phyloP scores from a whole-genome alignment of 2,113 vertebrate species.

The Epinephelus lanceolatus region DNA sequence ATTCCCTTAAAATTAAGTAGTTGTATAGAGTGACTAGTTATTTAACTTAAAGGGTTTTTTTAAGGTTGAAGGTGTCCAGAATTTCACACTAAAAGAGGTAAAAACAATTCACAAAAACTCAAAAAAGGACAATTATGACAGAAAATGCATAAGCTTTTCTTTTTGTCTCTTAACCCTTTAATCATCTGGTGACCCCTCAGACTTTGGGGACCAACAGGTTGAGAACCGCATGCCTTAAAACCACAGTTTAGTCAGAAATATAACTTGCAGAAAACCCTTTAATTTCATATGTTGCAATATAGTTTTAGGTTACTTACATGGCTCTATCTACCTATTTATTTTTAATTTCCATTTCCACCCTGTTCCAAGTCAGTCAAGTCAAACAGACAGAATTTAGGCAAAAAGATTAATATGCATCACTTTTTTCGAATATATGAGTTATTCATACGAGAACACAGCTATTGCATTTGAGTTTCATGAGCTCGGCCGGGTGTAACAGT shows the following conservation, averaged over 20 bases:
- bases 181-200: too few species aligned
- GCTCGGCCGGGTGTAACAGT: background rate
- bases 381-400: background rate
- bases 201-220: background rate
- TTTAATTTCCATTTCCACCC: background rate
- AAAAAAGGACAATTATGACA: too few species aligned
- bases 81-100: background rate
- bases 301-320: background rate
- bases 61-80: background rate
- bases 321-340: background rate
- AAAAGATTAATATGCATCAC: background rate
- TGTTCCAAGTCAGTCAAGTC: background rate
- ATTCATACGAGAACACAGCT: background rate
- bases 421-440: background rate
- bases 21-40: too few species aligned
- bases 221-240: background rate
- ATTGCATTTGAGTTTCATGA: background rate
- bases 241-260: background rate
- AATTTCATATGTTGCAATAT: background rate
- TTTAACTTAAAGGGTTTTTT: too few species aligned
- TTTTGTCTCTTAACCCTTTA: too few species aligned
- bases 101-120: background rate
- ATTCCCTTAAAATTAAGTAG: too few species aligned
- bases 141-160: too few species aligned
- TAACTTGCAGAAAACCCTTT: background rate